Conservation (phyloP, 2,113 vertebrate species). For the Clarias batrachus region DNA sequence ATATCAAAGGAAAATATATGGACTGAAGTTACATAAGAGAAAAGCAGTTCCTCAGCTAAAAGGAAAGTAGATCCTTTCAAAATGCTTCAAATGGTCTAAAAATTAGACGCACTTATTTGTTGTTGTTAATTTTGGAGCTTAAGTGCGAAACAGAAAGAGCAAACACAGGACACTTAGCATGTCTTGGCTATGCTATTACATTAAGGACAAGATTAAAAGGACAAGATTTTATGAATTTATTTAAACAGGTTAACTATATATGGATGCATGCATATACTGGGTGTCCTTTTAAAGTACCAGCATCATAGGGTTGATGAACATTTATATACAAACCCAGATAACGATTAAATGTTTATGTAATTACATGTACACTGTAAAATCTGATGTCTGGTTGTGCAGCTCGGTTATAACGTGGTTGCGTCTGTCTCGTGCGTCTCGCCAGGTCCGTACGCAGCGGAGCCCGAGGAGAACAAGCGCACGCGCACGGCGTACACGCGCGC, state of each 20-base stretch:
- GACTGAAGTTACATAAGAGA: too few relatives aligned
- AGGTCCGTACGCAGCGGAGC: conserved; percentile 82
- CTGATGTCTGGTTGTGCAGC: too few relatives aligned
- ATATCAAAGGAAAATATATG: too few relatives aligned
- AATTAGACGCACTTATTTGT: too few relatives aligned
- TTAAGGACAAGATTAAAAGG: background rate
- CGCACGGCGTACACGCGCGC: conserved; percentile 93
- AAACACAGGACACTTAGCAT: background rate
- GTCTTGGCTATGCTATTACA: background rate
- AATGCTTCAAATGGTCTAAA: too few relatives aligned
- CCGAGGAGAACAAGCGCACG: conserved; percentile 92
- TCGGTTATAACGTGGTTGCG: background rate
- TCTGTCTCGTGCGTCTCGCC: background rate
- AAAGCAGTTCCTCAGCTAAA: too few relatives aligned
- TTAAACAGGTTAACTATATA: background rate
- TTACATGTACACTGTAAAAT: background rate
- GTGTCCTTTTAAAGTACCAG: background rate
- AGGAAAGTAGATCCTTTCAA: too few relatives aligned
- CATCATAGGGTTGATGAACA: background rate
- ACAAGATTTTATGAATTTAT: background rate
- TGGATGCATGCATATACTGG: background rate
- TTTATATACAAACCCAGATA: background rate
- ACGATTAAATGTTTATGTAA: background rate
- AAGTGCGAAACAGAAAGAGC: background rate
- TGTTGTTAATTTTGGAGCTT: background rate